phyloP scores from a whole-genome alignment of 2,797 vertebrate species.

The Chloroceryle amazona region DNA sequence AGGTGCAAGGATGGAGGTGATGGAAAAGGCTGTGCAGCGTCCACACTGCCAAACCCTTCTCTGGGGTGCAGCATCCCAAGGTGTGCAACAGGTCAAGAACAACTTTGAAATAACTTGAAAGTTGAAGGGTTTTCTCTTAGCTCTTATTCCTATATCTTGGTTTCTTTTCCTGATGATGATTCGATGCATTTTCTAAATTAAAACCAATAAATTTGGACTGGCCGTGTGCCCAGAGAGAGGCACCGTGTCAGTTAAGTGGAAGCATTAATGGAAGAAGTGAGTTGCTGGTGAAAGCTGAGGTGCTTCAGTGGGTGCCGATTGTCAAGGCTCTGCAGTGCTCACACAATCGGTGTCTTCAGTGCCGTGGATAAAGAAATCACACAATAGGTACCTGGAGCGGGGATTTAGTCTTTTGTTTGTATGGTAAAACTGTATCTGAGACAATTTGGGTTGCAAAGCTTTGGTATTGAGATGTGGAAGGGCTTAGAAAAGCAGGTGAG shows the following conservation, averaged over 20 bases:
- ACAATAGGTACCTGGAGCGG: not conserved
- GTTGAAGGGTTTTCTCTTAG: not conserved
- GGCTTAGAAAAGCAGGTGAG: not conserved
- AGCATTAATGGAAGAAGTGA: not conserved
- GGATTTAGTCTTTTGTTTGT: not conserved
- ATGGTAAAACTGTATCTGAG: not conserved
- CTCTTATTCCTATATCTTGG: not conserved
- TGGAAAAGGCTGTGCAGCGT: rapidly evolving
- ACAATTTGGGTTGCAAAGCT: not conserved
- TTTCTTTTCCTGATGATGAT: not conserved
- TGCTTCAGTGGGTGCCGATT: not conserved
- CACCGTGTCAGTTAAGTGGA: not conserved
- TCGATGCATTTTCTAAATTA: not conserved
- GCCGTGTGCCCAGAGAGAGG: not conserved
- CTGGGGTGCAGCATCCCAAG: rapidly evolving
- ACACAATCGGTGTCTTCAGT: not conserved
- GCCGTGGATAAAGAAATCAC: not conserved
- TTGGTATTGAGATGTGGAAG: not conserved
- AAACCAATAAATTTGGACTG: not conserved
- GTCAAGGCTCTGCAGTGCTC: not conserved
- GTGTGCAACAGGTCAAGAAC: not conserved
- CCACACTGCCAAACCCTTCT: not conserved
- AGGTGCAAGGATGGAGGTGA: not conserved
- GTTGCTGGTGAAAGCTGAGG: not conserved
- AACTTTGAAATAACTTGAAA: not conserved